Conservation (phyloP, 2,797 vertebrate genomes). For the Smutsia temminckii region DNA sequence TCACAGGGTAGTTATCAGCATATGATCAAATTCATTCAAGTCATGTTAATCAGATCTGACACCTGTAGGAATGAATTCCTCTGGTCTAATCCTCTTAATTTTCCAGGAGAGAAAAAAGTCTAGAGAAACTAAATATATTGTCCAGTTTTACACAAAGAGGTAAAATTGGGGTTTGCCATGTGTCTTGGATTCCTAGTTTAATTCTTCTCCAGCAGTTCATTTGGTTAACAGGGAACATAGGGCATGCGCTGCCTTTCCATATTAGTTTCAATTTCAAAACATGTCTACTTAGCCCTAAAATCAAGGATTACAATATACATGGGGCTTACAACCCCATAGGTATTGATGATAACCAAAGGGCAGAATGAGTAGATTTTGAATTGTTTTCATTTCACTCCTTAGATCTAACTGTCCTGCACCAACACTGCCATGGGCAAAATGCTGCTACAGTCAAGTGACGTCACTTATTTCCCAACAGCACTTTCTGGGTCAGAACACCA, state of each 20-base stretch:
- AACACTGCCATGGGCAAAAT: background rate
- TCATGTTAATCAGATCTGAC: background rate
- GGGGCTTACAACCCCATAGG: background rate
- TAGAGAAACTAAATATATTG: background rate
- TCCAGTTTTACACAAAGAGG: background rate
- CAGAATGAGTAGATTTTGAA: background rate
- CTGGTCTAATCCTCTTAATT: background rate
- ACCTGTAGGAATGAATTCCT: background rate
- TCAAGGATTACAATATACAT: background rate
- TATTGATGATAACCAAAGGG: background rate
- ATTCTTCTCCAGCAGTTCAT: background rate
- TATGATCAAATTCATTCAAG: background rate
- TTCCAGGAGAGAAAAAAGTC: background rate
- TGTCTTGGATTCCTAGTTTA: background rate
- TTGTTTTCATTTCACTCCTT: background rate
- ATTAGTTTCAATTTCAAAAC: background rate
- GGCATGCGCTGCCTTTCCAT: background rate
- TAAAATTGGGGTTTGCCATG: background rate
- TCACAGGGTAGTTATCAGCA: background rate
- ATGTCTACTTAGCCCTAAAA: background rate
- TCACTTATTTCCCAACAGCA: background rate
- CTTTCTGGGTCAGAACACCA: background rate
- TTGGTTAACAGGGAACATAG: background rate
- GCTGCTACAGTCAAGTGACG: background rate
- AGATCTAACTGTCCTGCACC: background rate